phyloP scores from a whole-genome alignment of 2,888 invertebrate genomes.

The Agrochola macilenta region DNA sequence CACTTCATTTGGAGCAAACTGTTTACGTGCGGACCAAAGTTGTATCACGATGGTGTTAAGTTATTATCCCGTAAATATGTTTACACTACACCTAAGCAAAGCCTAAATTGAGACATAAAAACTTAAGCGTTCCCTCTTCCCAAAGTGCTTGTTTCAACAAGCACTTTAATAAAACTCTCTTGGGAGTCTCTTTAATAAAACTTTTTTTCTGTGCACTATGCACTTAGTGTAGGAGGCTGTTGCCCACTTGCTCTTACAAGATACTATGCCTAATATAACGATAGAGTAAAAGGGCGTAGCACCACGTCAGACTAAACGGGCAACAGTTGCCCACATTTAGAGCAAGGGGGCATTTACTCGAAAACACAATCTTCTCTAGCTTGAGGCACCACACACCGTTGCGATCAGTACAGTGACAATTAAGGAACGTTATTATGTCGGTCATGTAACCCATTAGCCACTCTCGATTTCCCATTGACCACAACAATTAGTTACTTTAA shows the following conservation, averaged over 20 bases:
- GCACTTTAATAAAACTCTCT: too few species aligned
- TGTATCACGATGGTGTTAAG: neutral
- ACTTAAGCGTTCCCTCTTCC: neutral
- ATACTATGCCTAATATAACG: neutral
- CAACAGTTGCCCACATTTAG: too few species aligned
- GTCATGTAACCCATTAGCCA: constrained; percentile 59
- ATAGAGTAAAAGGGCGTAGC: neutral
- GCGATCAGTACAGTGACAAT: constrained; percentile 49
- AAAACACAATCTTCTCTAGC: neutral
- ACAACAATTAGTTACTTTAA: constrained; percentile 40
- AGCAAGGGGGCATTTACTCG: constrained; percentile 11
- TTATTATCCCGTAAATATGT: neutral
- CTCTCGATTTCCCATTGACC: constrained; percentile 53
- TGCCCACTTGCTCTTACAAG: neutral
- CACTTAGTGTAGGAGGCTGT: neutral
- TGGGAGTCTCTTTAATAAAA: neutral
- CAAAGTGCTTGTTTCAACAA: neutral
- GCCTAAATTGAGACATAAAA: constrained; percentile 1
- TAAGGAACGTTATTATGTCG: constrained; percentile 54
- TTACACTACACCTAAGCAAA: neutral
- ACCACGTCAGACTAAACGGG: neutral
- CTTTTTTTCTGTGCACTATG: neutral
- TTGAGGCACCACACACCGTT: constrained; percentile 12
- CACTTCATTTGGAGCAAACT: neutral
- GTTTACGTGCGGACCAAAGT: neutral